Evolutionary conservation across 53 echinoderm and acorn worm species (phyloP), one percentile per base, ranked within the genome.

Genomic region (Echinometra lucunter): DNA sequence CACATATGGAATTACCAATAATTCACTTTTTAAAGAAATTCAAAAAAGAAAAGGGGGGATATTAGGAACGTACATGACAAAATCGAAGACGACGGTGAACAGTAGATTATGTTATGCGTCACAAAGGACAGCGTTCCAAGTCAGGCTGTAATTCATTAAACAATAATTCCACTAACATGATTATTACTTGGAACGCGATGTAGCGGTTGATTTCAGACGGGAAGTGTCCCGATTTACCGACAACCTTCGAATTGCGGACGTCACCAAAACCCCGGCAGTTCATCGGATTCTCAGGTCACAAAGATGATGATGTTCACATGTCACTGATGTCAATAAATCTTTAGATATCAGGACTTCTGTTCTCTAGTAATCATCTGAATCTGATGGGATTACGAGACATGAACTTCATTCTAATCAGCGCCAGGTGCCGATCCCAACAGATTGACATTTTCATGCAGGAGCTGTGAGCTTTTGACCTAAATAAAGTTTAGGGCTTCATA

Each of bases 171-270:
- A 30, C 42, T 78, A 78, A 78, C 78, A 78, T 78, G 78, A 42
- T 78, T 42, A 40, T 78, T n/a, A n/a, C n/a, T 4, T 78, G 42
- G 42, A 78, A 40, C 78, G 28, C 42, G 42, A 78, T 40, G 78
- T 21, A 4, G 78, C 78, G 78, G 78, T 42, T 78, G 78, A 42
- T 78, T 78, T 23, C 42, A 17, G 17, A 42, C 78, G 78, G 78
- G 78, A 78, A 78, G 21, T 78, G 38, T 15, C 78, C 78, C 42
- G 78, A 42, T 78, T 78, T 78, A 38, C 38, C 13, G 38, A 23
- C 78, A 42, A 78, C 78, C 78, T 78, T 78, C 78, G 19, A 78
- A 78, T 78, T 78, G 18, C 78, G 42, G 42, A 78, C 78, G 78
- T 78, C 78, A 78, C 32, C 35, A 78, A 78, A 78, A 35, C 78